phyloP scores from a whole-genome alignment of 2,113 vertebrate species.

The Sakesphorus luctuosus region DNA sequence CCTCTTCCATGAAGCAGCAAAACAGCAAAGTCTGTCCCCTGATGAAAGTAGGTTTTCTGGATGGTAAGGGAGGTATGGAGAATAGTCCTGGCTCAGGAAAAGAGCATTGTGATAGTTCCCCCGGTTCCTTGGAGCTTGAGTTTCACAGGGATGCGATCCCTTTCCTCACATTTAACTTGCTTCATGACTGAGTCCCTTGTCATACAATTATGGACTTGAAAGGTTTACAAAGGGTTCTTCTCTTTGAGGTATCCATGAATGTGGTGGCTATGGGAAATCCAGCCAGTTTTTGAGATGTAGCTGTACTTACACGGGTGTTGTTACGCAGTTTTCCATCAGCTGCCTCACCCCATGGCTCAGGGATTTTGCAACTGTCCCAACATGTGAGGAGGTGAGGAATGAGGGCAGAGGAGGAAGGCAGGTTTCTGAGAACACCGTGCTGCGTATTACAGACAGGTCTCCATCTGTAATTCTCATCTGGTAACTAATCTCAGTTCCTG shows the following conservation, averaged over 20 bases:
- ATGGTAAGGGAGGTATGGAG: fast-evolving
- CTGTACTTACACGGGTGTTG: fast-evolving
- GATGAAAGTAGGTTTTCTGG: not conserved
- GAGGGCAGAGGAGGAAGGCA: not conserved
- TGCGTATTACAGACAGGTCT: not conserved
- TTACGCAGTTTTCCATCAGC: not conserved
- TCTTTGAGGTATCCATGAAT: not conserved
- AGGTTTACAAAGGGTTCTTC: not conserved
- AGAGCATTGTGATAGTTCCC: not conserved
- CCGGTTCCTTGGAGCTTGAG: not conserved
- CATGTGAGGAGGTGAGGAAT: not conserved
- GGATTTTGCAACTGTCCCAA: not conserved
- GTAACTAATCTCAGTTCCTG: not conserved
- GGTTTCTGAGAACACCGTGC: not conserved
- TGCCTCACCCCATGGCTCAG: not conserved
- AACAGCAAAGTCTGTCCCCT: not conserved
- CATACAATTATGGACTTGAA: fast-evolving
- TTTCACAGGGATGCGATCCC: not conserved
- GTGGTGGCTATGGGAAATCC: not conserved
- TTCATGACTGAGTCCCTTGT: fast-evolving
- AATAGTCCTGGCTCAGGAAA: not conserved
- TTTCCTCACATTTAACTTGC: not conserved
- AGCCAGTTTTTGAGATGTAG: not conserved
- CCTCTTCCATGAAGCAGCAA: not conserved
- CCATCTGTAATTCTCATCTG: conserved; percentile 7